Conservation (phyloP, 2,888 invertebrate genomes). For the Caenorhabditis sinica region DNA sequence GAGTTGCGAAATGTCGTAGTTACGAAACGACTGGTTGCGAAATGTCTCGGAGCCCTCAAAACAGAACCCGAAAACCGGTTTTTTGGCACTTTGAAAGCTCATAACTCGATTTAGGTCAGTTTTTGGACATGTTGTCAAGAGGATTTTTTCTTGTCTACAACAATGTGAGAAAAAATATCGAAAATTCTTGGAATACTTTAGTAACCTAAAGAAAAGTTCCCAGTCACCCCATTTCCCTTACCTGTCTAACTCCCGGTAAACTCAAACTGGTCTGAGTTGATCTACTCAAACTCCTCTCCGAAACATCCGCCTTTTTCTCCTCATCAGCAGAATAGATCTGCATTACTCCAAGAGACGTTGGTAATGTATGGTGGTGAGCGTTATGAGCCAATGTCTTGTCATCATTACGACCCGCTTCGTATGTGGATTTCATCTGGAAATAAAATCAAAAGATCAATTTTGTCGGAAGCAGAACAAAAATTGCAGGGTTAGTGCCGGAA, state of each 20-base stretch:
- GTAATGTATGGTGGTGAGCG: conserved; percentile 27
- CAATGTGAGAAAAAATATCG: background rate
- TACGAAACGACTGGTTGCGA: too few species aligned
- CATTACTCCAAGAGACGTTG: conserved; percentile 50
- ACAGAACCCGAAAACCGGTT: too few species aligned
- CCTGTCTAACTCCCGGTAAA: conserved; percentile 74
- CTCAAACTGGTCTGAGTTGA: conserved; percentile 77
- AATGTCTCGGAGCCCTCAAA: background rate
- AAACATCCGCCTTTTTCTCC: conserved; percentile 60
- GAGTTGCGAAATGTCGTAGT: too few species aligned
- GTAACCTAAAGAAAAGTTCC: background rate
- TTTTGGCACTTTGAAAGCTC: too few species aligned
- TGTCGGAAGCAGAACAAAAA: background rate
- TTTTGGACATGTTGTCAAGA: too few species aligned
- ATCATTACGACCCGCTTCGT: conserved; percentile 73
- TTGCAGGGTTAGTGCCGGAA: background rate
- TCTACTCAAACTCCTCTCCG: conserved; percentile 67
- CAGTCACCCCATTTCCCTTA: conserved; percentile 2
- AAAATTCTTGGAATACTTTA: too few species aligned
- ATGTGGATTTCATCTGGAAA: conserved; percentile 76
- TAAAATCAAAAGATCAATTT: background rate
- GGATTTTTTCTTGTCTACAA: too few species aligned
- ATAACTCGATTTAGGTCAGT: too few species aligned
- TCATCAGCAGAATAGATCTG: conserved; percentile 68
- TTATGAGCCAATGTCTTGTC: conserved; percentile 13